Percentiles rank a stretch among this genome's conserved stretches.
Evolutionary conservation across 2,113 vertebrate genomes (phyloP).

Genomic region (Chlorocebus sabaeus): DNA sequence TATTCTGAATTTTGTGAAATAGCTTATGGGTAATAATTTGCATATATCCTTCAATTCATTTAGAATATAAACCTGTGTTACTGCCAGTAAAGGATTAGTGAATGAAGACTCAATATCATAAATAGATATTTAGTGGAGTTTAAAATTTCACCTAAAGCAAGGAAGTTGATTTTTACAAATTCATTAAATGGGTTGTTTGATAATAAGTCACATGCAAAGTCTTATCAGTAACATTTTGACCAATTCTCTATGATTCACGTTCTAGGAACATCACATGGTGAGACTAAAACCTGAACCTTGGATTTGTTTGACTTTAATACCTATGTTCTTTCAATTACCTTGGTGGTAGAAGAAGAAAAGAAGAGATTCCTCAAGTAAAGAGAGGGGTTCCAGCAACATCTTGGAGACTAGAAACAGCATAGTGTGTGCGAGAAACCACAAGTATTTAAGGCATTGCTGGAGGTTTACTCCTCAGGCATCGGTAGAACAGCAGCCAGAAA

Average conservation of each 20-base stretch:
- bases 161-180: background rate
- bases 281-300: background rate
- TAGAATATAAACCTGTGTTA: background rate
- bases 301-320: background rate
- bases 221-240: background rate
- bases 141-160: background rate
- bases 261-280: background rate
- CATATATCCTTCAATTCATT: background rate
- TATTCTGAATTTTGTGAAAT: conserved; percentile 65
- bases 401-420: background rate
- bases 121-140: background rate
- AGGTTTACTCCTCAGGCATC: background rate
- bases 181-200: background rate
- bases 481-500: background rate
- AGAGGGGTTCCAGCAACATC: background rate
- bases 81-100: background rate
- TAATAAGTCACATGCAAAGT: background rate
- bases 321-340: background rate
- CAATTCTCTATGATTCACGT: background rate
- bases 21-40: background rate
- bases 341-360: background rate
- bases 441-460: background rate
- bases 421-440: background rate
- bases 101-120: background rate
- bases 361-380: background rate